Percentiles rank a stretch among this genome's conserved stretches.
Evolutionary conservation across 37 sponge, comb jelly and placozoan genomes (phyloP).

Genomic region (Haliclona indistincta): DNA sequence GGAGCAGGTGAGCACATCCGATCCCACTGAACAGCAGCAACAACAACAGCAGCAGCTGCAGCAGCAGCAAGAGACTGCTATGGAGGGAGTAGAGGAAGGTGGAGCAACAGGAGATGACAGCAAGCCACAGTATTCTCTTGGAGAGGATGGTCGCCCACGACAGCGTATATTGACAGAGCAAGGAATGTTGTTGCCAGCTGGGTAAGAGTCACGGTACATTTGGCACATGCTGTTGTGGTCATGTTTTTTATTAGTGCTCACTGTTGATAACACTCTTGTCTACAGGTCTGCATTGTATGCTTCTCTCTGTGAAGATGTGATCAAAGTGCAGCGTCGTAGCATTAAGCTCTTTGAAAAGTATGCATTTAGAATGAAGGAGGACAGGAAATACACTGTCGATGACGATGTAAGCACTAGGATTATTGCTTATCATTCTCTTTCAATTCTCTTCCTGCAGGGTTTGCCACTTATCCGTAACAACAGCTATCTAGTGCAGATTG

Average conservation of each 20-base stretch:
- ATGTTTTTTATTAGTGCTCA: no score
- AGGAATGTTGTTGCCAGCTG: constrained; percentile 14
- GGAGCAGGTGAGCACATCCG: neutral
- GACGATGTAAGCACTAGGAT: neutral
- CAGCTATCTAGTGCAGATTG: neutral
- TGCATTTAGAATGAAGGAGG: no score
- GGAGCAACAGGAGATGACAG: neutral
- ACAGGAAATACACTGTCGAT: neutral
- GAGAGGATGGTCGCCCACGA: constrained; percentile 9
- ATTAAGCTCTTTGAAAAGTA: constrained; percentile 2
- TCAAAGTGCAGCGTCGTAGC: constrained; percentile 7
- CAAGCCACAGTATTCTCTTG: neutral
- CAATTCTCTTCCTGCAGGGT: no score
- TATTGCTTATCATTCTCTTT: neutral
- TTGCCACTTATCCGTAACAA: no score
- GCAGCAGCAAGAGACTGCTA: neutral
- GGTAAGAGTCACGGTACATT: neutral
- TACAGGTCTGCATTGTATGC: constrained; percentile 4
- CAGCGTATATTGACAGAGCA: neutral
- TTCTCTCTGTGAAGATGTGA: constrained; percentile 2
- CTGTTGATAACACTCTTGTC: neutral
- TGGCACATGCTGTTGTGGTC: neutral
- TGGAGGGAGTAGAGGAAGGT: constrained; percentile 17
- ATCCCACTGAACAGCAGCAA: neutral
- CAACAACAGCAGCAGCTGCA: neutral